phyloP scores from a whole-genome alignment of 2,113 vertebrate species.

The Pedionomus torquatus region DNA sequence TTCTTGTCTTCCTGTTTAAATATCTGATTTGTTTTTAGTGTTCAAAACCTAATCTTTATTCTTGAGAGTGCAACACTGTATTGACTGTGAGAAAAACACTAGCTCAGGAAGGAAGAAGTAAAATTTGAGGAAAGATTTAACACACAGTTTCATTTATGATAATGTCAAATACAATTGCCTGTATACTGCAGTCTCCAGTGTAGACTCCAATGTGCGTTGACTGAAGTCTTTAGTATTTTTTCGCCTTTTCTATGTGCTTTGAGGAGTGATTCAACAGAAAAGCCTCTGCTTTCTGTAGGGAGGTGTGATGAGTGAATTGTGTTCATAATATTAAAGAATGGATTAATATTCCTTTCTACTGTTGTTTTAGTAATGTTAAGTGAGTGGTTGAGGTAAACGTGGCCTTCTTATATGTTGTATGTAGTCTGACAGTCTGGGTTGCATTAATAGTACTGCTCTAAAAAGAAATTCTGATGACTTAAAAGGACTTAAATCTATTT shows the following conservation, averaged over 20 bases:
- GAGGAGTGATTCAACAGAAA: background rate
- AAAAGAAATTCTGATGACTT: background rate
- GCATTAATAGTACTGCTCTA: background rate
- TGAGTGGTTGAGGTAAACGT: background rate
- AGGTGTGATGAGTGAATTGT: background rate
- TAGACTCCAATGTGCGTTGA: background rate
- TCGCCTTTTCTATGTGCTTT: background rate
- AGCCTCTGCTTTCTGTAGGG: background rate
- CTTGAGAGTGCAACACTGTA: background rate
- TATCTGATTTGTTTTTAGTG: background rate
- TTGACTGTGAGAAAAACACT: background rate
- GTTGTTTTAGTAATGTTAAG: background rate
- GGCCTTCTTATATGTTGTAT: background rate
- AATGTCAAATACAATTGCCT: background rate
- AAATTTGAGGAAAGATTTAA: slow-evolving; percentile 31
- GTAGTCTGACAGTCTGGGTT: background rate
- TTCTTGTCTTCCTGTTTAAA: background rate
- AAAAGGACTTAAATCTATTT: background rate
- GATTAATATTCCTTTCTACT: background rate
- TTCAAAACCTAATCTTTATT: background rate
- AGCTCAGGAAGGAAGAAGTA: slow-evolving; percentile 19
- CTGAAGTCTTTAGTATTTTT: background rate
- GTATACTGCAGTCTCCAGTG: background rate
- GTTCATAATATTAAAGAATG: background rate
- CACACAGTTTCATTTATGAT: background rate